Conservation (phyloP, 2,888 invertebrate genomes). For the Pseudococcus longispinus region DNA sequence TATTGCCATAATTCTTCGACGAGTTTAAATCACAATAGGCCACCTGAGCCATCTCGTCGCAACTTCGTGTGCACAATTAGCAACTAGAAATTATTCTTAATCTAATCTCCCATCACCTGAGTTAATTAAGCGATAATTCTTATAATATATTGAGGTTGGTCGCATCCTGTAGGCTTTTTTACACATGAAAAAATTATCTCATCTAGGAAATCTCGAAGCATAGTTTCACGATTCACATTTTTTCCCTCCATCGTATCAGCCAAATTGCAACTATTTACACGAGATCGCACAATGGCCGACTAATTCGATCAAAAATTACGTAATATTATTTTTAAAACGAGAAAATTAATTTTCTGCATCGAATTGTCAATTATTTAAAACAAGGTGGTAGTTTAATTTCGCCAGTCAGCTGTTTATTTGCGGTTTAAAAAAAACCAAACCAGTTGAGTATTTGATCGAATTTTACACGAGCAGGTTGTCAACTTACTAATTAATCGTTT, state of each 20-base stretch:
- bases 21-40: not conserved
- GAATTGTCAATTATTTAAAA: not conserved
- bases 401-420: constrained; percentile 26
- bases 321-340: not conserved
- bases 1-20: not conserved
- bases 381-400: not conserved
- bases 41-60: constrained; percentile 12
- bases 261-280: not conserved
- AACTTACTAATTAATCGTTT: constrained; percentile 11
- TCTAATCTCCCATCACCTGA: constrained; percentile 21
- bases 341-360: not conserved
- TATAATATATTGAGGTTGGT: constrained; percentile 36
- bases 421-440: not conserved
- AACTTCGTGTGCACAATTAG: not conserved
- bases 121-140: constrained; percentile 31
- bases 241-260: not conserved
- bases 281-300: too few relatives aligned
- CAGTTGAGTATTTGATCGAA: constrained; percentile 17
- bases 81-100: constrained; percentile 20
- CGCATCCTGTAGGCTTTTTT: constrained; percentile 21
- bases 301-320: not conserved
- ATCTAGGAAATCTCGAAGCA: not conserved
- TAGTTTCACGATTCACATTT: not conserved
- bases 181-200: not conserved
- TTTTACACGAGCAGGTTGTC: not conserved